Evolutionary conservation across 1,140 invertebrate species (phyloP), one percentile per base, ranked within the genome.

Genomic region (Bombus sylvicola): DNA sequence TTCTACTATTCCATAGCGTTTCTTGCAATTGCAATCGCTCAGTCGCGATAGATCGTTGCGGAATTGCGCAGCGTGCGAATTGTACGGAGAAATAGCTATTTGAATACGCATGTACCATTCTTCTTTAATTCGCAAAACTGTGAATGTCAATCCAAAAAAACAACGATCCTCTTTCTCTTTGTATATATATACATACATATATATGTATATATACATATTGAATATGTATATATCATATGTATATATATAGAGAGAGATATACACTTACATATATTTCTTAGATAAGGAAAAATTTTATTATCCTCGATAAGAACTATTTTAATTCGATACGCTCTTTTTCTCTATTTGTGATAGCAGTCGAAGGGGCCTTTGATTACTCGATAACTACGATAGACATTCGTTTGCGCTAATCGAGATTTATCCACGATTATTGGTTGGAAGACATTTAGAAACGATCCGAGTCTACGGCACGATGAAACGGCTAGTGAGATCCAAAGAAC

Each of bases 401-500:
- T 89, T 89, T 85, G 77, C 39, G 78, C 57, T 66, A 79, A 83
- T 85, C 86, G 80, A 89, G 78, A 89, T 78, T 84, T 86, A 68
- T 76, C 88, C 76, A 68, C 34, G 71, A 89, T 68, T 41, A 87
- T 82, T 78, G 66, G 59, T 41, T 66, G 72, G 75, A 66, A 74
- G 68, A 66, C 47, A 37, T 25, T 31, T 37, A 43, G 68, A 81
- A 89, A 59, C 53, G 78, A 89, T 90, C 88, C 89, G 82, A 90
- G 81, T 82, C 85, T 81, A 76, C 62, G 86, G 66, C 59, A 85
- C 39, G 78, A 73, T 34, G 69, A 80, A 85, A 91, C 83, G 85
- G 85, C 90, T 91, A 88, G 88, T 91, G 89, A 92, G 83, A 88
- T 88, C 88, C 87, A 92, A 90, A 91, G 89, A 91, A 90, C 81